Percentiles rank a stretch among this genome's conserved stretches.
phyloP scores from a whole-genome alignment of 2,113 vertebrate species.

The Antechinus flavipes region DNA sequence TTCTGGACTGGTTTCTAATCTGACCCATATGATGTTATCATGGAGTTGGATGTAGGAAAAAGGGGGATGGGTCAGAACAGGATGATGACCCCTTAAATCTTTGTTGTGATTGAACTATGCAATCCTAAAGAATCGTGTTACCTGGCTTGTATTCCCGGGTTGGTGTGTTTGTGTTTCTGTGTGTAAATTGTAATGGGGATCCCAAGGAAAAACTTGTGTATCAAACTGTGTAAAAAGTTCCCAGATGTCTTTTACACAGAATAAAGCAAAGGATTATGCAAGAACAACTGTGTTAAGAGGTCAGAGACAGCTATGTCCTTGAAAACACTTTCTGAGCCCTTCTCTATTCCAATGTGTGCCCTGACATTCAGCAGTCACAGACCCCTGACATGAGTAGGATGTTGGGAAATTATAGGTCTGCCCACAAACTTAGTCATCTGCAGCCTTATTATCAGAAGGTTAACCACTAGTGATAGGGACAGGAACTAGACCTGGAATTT shows the following conservation, averaged over 20 bases:
- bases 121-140: neutral
- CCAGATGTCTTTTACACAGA: neutral
- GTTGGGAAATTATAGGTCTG: neutral
- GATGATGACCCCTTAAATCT: neutral
- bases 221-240: neutral
- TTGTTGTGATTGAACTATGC: neutral
- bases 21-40: neutral
- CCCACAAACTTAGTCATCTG: neutral
- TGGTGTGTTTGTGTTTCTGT: neutral
- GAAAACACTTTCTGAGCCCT: neutral
- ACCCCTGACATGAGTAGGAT: neutral
- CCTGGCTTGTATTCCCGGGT: neutral
- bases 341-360: neutral
- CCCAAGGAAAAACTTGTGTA: neutral
- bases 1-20: neutral
- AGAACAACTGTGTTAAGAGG: neutral
- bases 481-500: neutral
- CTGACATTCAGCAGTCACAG: neutral
- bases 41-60: neutral
- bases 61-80: neutral
- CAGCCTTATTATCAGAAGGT: neutral
- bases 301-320: neutral
- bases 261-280: neutral
- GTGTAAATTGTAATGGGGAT: neutral
- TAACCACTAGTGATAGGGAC: neutral